Evolutionary conservation across 2,113 vertebrate genomes (phyloP).

Genomic region (Rattus rattus): DNA sequence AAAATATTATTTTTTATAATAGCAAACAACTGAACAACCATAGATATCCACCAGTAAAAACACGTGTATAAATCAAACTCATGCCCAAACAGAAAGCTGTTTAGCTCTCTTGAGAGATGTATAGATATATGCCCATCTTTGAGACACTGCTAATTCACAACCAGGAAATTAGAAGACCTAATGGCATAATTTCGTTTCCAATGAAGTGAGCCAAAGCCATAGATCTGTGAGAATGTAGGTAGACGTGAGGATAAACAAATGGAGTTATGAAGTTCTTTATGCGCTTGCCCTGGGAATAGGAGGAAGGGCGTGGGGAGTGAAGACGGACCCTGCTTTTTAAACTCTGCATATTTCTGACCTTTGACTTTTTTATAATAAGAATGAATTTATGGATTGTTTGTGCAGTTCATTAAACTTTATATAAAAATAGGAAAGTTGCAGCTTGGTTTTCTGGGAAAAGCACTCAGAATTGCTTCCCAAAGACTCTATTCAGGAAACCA

Average conservation of each 20-base stretch:
- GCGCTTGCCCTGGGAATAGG: neutral
- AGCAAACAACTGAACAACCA: neutral
- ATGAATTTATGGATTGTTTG: constrained; percentile 42
- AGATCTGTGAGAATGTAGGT: neutral
- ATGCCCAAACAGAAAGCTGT: neutral
- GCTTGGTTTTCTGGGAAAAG: constrained; percentile 76
- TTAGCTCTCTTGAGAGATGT: constrained; percentile 11
- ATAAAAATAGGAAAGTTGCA: constrained; percentile 70
- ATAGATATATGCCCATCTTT: neutral
- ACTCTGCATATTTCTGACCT: neutral
- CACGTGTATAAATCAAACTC: neutral
- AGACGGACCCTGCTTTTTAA: neutral
- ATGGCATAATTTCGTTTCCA: neutral
- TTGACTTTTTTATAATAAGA: constrained; percentile 15
- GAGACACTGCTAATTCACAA: constrained; percentile 19
- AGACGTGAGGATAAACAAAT: neutral
- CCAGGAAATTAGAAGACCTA: neutral
- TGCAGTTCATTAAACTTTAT: constrained; percentile 49
- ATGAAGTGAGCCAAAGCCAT: neutral
- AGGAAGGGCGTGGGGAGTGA: neutral
- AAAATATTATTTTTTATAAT: neutral
- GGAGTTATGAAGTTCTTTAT: neutral
- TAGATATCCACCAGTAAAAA: neutral
- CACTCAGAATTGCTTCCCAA: constrained; percentile 67
- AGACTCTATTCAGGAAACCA: constrained; percentile 75